Evolutionary conservation across 2,113 vertebrate species (phyloP).

Genomic region (Laticauda laticaudata): DNA sequence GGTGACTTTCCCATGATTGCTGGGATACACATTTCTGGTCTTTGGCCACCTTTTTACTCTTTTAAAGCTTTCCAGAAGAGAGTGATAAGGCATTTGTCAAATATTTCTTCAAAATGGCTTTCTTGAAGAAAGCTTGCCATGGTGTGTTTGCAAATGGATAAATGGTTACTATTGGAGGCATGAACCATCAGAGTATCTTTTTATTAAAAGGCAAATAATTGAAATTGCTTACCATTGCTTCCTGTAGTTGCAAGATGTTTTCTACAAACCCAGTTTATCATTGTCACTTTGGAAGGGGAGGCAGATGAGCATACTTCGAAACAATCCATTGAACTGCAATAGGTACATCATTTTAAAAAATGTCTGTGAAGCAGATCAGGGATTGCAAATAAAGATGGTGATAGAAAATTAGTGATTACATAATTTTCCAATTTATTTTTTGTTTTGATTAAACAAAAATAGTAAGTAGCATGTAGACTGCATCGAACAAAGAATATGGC

Average conservation of each 20-base stretch:
- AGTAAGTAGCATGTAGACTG: not conserved
- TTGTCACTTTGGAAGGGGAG: not conserved
- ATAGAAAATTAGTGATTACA: not conserved
- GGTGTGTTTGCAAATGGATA: not conserved
- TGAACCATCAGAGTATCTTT: not conserved
- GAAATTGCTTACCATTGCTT: not conserved
- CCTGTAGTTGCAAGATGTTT: not conserved
- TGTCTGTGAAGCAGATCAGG: not conserved
- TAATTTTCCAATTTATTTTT: not conserved
- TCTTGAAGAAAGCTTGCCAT: not conserved
- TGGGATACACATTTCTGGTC: not conserved
- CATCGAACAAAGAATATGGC: not conserved
- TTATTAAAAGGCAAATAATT: not conserved
- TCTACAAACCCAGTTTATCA: not conserved
- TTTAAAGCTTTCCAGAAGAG: not conserved
- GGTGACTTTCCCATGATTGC: not conserved
- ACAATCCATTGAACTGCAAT: not conserved
- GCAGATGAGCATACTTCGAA: not conserved
- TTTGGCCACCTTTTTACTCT: not conserved
- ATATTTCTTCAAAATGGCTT: not conserved
- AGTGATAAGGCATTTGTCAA: not conserved
- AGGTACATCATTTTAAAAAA: not conserved
- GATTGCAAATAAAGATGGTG: not conserved
- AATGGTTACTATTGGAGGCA: not conserved
- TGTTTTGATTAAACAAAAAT: not conserved